Evolutionary conservation across 2,888 invertebrate species (phyloP), one percentile per base, ranked within the genome.

Genomic region (Agelastica alni): DNA sequence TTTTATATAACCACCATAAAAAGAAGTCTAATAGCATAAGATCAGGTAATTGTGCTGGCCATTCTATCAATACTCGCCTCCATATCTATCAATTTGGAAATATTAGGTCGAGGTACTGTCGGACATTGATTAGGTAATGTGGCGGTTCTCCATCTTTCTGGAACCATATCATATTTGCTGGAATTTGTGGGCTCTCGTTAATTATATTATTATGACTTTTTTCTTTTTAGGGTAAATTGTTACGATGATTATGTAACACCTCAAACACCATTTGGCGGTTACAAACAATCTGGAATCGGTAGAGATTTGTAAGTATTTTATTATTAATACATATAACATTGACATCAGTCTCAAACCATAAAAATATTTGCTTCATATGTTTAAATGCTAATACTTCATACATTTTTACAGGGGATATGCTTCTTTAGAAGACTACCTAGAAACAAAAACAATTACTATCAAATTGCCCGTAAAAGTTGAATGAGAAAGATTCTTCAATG

Each of bases 191-290:
- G n/a, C n/a, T n/a, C 36, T 45, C n/a, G 1, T n/a, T 14, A 30
- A 36, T 46, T n/a, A 41, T 41, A 37, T 34, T 39, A 53, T 41
- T 10, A 31, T 53, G 30, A 7, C 10, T 45, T 45, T 36, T 26
- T 31, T 47, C 41, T 36, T 51, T 49, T 41, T 72, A 89, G 89
- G 89, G 81, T 91, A 3, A 91, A 91, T 75, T 85, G 86, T 43
- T 91, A 88, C 67, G 85, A 88, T 66, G 85, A 88, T 66, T 82
- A 83, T 43, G 80, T 87, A 2, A 75, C 81, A 7, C 79, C 87
- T 1, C 92, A 93, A 73, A 87, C 89, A 32, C 93, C 94, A 9
- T 94, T 94, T 73, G 94, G 94, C 47, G 94, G 94, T 32, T 94
- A 85, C 77, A 93, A 92, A 72, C 85, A 87, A 68, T 93, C 93